A percentile compares a stretch with the other conserved stretches of the same genome.
Evolutionary conservation across 2,797 vertebrate genomes (phyloP).

Genomic region (Coracias cyanogaster): DNA sequence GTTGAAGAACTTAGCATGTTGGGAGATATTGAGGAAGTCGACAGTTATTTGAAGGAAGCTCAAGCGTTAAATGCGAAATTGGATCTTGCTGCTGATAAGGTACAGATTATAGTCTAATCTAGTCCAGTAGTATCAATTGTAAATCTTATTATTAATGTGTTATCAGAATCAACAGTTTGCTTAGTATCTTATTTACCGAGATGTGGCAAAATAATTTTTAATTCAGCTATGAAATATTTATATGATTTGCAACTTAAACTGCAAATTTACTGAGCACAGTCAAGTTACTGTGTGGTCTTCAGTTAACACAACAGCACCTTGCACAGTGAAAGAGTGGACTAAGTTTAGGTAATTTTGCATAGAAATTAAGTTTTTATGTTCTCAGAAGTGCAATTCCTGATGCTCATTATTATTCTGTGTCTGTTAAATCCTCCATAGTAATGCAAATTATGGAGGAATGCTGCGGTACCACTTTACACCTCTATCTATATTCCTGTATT

Average conservation of each 20-base stretch:
- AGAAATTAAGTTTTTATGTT: background rate
- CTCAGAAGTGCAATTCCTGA: background rate
- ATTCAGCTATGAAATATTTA: background rate
- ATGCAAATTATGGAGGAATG: background rate
- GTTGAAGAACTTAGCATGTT: slow-evolving; percentile 83
- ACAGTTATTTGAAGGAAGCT: slow-evolving; percentile 87
- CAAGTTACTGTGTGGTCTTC: background rate
- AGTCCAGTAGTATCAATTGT: background rate
- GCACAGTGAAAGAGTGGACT: background rate
- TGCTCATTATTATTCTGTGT: background rate
- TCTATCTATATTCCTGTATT: background rate
- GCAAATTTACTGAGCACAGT: background rate
- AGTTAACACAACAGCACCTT: background rate
- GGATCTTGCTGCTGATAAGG: slow-evolving; percentile 86
- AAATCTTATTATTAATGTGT: background rate
- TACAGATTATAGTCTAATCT: slow-evolving; percentile 44
- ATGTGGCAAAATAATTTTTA: background rate
- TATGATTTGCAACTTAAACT: background rate
- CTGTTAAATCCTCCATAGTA: background rate
- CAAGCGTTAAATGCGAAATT: slow-evolving; percentile 83
- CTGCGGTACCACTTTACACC: background rate
- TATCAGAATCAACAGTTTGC: background rate
- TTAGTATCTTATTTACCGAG: background rate
- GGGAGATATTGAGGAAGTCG: slow-evolving; percentile 83
- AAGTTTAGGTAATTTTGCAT: background rate